phyloP scores from a whole-genome alignment of 2,888 invertebrate genomes.

The Schizaphis graminum region DNA sequence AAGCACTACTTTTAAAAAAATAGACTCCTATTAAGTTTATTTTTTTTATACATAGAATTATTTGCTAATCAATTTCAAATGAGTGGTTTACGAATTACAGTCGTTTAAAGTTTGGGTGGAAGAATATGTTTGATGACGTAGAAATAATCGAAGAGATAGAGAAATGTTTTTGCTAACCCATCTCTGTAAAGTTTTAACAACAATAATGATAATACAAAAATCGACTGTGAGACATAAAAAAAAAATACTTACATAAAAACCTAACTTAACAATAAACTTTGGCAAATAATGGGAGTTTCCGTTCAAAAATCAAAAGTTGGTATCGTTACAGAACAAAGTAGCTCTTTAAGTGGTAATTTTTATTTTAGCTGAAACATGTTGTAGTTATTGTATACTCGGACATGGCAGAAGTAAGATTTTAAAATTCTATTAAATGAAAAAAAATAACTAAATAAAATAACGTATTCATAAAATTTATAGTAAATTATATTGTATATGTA shows the following conservation, averaged over 20 bases:
- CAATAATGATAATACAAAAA: conserved; percentile 31
- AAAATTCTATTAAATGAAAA: conserved; percentile 25
- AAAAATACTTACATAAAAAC: conserved; percentile 26
- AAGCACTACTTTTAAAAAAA: neutral
- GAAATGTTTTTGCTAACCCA: conserved; percentile 13
- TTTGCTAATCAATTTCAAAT: conserved; percentile 12
- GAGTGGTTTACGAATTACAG: neutral
- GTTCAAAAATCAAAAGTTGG: conserved; percentile 41
- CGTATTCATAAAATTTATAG: neutral
- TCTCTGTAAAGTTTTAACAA: conserved; percentile 47
- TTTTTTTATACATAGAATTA: neutral
- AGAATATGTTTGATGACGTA: neutral
- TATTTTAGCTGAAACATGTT: conserved; percentile 38
- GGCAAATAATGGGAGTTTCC: conserved; percentile 32
- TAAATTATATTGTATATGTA: neutral
- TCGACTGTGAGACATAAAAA: conserved; percentile 18
- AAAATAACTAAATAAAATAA: conserved; percentile 3
- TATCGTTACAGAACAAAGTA: conserved; percentile 34
- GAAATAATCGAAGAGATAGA: conserved; percentile 46
- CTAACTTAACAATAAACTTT: conserved; percentile 54
- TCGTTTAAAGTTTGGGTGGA: conserved; percentile 14
- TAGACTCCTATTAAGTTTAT: neutral
- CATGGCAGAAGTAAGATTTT: neutral
- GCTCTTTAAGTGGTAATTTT: conserved; percentile 31
- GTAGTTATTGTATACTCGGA: conserved; percentile 25